Evolutionary conservation across 2,888 invertebrate genomes (phyloP), one percentile per base, ranked within the genome.

Genomic region (Myopa tessellatipennis): DNA sequence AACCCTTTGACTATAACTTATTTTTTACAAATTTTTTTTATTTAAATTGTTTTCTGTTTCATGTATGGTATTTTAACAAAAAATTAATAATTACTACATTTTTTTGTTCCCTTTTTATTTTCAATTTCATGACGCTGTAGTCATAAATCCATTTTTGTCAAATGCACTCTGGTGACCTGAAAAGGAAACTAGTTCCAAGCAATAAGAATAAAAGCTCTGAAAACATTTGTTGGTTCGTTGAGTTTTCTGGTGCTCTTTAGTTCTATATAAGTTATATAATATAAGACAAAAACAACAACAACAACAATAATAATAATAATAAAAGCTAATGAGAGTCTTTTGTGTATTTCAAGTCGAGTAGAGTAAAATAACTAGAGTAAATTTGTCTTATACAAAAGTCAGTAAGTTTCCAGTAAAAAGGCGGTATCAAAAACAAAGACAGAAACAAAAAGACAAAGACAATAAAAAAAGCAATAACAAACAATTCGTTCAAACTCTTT

Each of bases 161-260:
- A 36, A 72, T 72, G 72, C 72, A 72, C 72, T 26, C 60, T 36
- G 58, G 60, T 72, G 72, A 72, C 72, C 72, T 72, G 72, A 58
- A 72, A 72, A 72, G 36, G 38, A 52, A 70, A 26, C n/a, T 14
- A 40, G 8, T 16, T n/a, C 45, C 45, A 45, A 45, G 45, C 45
- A 45, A 45, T 10, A 6, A 45, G 1, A 45, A 45, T 45, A 8
- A 8, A 45, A 45, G 45, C 1, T 63, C 0, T 12, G 26, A 4
- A 34, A 26, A 4, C 18, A 26, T 63, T 34, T 63, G 36, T 6
- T 60, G 12, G 10, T 60, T 63, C 36, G 26, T 63, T 63, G 34
- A 26, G 26, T 34, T 61, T 10, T n/a, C 61, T 18, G 63, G 12
- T 63, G 18, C 34, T 18, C 12, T 63, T 63, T 18, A 34, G 12